Conservation (phyloP, 2,797 vertebrate genomes). For the Simalia tracyae region DNA sequence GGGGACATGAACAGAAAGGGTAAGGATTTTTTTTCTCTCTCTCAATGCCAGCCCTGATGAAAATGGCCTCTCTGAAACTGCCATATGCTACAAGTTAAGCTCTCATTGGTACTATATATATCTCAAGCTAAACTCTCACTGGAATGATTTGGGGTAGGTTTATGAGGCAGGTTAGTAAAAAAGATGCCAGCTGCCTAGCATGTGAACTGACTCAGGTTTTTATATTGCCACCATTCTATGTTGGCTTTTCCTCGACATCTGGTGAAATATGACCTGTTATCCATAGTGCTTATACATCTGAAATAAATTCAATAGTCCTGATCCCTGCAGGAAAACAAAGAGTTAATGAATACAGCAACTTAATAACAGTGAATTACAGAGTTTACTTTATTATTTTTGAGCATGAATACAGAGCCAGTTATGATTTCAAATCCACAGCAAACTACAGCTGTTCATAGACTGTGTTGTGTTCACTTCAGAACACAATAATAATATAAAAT, state of each 20-base stretch:
- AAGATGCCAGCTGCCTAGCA: not conserved
- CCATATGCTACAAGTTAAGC: not conserved
- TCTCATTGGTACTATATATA: not conserved
- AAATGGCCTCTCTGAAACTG: not conserved
- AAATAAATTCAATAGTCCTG: not conserved
- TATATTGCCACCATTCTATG: not conserved
- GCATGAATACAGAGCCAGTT: not conserved
- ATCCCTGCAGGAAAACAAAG: not conserved
- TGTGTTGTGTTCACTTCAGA: not conserved
- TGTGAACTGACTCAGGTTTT: not conserved
- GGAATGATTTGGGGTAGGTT: not conserved
- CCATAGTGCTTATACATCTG: not conserved
- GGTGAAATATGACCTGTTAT: not conserved
- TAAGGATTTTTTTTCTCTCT: not conserved
- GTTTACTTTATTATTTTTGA: not conserved
- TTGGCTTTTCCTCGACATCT: not conserved
- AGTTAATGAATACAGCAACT: not conserved
- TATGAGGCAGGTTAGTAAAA: not conserved
- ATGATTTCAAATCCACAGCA: not conserved
- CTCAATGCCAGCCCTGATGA: not conserved
- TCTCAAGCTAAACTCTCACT: not conserved
- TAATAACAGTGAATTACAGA: not conserved
- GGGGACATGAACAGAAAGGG: not conserved
- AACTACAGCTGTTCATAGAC: not conserved
- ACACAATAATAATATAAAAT: not conserved